These are phyloP conservation scores for Mohoua ochrocephala DNA, from an alignment of 2,113 vertebrate species.

Conservation along the genomic window DNA sequence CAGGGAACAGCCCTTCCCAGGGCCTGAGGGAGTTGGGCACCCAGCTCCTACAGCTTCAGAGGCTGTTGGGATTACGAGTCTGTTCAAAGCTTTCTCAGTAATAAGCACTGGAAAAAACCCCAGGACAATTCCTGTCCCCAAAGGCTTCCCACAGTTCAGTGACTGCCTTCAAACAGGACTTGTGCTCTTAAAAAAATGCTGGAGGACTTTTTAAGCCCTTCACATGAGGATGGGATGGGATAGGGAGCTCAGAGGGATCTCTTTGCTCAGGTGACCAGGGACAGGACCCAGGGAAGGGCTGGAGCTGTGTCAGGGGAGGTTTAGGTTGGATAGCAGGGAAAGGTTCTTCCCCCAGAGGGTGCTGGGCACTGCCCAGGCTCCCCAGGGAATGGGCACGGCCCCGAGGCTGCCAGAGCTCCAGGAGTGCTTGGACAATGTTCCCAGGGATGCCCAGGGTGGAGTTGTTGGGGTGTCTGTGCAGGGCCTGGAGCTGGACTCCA, in stretches of 20 bases:
- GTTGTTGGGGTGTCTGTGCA: background rate
- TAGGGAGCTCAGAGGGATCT: background rate
- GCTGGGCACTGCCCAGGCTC: background rate
- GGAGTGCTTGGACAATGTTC: fast-evolving
- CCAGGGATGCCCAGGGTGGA: background rate
- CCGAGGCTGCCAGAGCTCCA: background rate
- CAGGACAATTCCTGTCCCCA: background rate
- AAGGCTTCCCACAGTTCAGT: background rate
- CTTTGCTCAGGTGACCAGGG: background rate
- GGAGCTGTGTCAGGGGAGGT: fast-evolving
- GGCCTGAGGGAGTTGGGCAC: background rate
- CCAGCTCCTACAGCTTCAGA: background rate
- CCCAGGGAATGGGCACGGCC: background rate
- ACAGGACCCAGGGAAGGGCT: background rate
- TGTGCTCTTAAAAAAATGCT: background rate
- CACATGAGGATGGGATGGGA: background rate
- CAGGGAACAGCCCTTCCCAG: background rate
- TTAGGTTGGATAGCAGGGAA: fast-evolving
- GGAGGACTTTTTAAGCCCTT: background rate
- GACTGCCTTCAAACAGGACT: background rate
- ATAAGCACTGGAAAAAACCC: background rate
- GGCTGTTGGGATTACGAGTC: background rate
- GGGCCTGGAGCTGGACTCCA: fast-evolving
- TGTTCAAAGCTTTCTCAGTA: background rate
- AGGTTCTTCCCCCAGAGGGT: background rate